Evolutionary conservation across 2,888 invertebrate genomes (phyloP).

Genomic region (Aproaerema taeniolella): DNA sequence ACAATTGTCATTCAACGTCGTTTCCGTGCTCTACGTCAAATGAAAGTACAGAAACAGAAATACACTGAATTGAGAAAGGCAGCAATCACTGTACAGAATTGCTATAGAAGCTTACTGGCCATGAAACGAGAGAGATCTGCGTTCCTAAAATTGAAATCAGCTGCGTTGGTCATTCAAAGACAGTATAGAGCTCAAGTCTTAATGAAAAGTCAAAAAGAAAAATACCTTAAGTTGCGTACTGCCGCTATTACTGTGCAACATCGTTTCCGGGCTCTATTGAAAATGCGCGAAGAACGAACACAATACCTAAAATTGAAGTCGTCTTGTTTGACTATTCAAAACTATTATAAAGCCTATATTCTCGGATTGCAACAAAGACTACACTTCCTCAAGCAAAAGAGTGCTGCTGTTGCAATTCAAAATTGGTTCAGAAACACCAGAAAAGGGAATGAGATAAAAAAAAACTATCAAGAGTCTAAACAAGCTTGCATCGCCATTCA

Average conservation of each 20-base stretch:
- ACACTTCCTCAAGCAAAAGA: constrained; percentile 34
- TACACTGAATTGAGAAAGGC: constrained; percentile 30
- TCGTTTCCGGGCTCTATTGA: constrained; percentile 48
- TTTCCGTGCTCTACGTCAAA: constrained; percentile 37
- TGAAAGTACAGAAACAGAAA: constrained; percentile 26
- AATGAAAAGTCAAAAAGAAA: constrained; percentile 34
- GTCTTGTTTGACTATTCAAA: constrained; percentile 53
- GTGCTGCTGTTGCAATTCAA: constrained; percentile 58
- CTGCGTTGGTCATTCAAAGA: constrained; percentile 47
- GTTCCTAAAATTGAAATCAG: constrained; percentile 33
- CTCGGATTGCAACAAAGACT: constrained; percentile 37
- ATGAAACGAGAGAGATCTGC: constrained; percentile 44
- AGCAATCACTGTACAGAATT: constrained; percentile 43
- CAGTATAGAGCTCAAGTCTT: constrained; percentile 46
- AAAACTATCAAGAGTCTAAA: constrained; percentile 38
- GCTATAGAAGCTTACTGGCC: constrained; percentile 51
- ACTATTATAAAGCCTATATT: constrained; percentile 46
- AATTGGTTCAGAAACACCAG: constrained; percentile 54
- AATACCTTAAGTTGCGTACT: constrained; percentile 36
- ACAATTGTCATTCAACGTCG: constrained; percentile 35
- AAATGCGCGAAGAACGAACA: constrained; percentile 43
- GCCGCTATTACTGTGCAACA: constrained; percentile 54
- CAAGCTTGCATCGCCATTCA: constrained; percentile 63
- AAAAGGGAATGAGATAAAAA: constrained; percentile 33
- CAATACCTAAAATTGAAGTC: constrained; percentile 36